Evolutionary conservation across 1,140 invertebrate genomes (phyloP).

Genomic region (Goniozus legneri): DNA sequence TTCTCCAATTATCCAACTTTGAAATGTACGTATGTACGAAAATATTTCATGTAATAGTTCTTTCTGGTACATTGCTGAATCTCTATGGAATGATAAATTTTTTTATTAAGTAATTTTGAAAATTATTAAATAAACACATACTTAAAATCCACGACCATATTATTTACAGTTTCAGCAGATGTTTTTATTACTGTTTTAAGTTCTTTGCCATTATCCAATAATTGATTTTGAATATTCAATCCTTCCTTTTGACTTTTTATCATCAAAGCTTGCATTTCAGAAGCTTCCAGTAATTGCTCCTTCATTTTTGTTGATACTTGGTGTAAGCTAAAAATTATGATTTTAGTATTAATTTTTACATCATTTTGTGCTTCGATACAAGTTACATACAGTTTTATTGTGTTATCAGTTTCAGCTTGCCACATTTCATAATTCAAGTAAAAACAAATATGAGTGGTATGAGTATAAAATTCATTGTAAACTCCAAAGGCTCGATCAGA

Average conservation of each 20-base stretch:
- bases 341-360: slow-evolving; percentile 24
- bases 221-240: slow-evolving; percentile 37
- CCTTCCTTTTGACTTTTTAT: slow-evolving; percentile 50
- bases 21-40: slow-evolving; percentile 55
- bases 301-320: slow-evolving; percentile 55
- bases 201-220: slow-evolving; percentile 39
- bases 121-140: slow-evolving; percentile 17
- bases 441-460: slow-evolving; percentile 68
- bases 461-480: slow-evolving; percentile 67
- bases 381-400: slow-evolving; percentile 47
- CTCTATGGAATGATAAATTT: slow-evolving; percentile 26
- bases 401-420: slow-evolving; percentile 62
- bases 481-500: slow-evolving; percentile 59
- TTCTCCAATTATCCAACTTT: slow-evolving; percentile 58
- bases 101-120: slow-evolving; percentile 2
- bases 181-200: slow-evolving; percentile 34
- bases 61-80: slow-evolving; percentile 56
- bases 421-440: slow-evolving; percentile 65
- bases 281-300: slow-evolving; percentile 56
- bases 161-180: slow-evolving; percentile 47
- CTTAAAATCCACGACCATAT: slow-evolving; percentile 56
- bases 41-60: slow-evolving; percentile 59
- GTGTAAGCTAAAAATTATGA: slow-evolving; percentile 44
- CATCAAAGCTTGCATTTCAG: slow-evolving; percentile 57
- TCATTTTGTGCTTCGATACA: slow-evolving; percentile 8